Base-by-base conservation (phyloP, 2,888 invertebrate species). In the Apeira syringaria region DNA sequence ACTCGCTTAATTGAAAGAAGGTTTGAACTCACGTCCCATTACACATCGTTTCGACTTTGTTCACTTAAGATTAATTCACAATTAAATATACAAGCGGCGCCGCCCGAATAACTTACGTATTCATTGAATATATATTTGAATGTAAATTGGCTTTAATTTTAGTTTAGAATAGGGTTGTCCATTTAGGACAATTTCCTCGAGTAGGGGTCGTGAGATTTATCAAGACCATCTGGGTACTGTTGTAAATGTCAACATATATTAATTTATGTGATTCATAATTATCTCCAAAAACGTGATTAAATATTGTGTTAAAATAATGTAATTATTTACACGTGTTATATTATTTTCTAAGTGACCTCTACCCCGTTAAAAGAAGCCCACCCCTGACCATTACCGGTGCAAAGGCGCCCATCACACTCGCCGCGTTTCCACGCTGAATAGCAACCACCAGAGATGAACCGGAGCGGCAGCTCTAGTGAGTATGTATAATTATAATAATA, bases 51-150 rank as follows among this genome's bases (percentile, higher is more conserved):
- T 18, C 33, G 26, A 31, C 27, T 39, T 24, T 32, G 34, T 38
- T 46, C 31, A 31, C 15, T 29, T 30, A 44, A 34, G 30, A 36
- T 29, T 43, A 35, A 44, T 30, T 36, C 20, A 39, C 40, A 39
- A 42, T 46, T 38, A 32, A 35, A 35, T 35, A 35, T 27, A 37
- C 37, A 28, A 38, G 33, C 28, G 27, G 32, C 32, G 12, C 22
- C n/a, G n/a, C n/a, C n/a, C n/a, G n/a, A n/a, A n/a, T 7, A 28
- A 38, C 37, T 33, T 29, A 29, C 37, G 28, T 42, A 49, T 39
- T 40, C 38, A 37, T 39, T 39, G 39, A 52, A 52, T 48, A 39
- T 35, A 34, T 47, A 47, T 47, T 47, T 31, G 39, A 47, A 42
- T 51, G 25, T 12, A 44, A 47, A 50, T 51, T 35, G 33, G 38